phyloP scores from a whole-genome alignment of 92 coral and sea anemone genomes.

The Phymanthus crucifer region DNA sequence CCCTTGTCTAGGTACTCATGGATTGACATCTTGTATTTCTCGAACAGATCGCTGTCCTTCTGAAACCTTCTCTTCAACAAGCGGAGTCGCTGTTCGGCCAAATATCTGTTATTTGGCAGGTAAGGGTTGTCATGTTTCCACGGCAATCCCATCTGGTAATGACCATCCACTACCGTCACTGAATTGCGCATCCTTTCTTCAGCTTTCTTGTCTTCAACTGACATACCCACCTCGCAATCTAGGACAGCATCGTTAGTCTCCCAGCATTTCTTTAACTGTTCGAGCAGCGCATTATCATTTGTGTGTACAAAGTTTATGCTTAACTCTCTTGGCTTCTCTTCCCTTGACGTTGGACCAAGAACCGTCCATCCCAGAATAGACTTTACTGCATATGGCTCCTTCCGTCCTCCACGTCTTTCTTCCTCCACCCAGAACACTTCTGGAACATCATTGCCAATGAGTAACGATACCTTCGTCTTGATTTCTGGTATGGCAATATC shows the following conservation, averaged over 20 bases:
- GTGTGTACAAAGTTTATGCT: too few relatives aligned
- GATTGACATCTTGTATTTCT: slow-evolving; percentile 9
- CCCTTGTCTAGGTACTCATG: slow-evolving; percentile 28
- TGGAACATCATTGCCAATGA: slow-evolving; percentile 41
- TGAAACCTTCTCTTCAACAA: slow-evolving; percentile 7
- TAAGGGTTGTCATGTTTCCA: slow-evolving; percentile 13
- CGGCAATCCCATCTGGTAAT: slow-evolving; percentile 34
- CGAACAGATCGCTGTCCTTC: not conserved
- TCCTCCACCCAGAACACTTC: slow-evolving; percentile 52
- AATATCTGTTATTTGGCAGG: slow-evolving; percentile 9
- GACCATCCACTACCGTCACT: slow-evolving; percentile 10
- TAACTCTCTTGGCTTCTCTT: too few relatives aligned
- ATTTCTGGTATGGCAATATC: slow-evolving; percentile 29
- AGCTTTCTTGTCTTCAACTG: slow-evolving; percentile 48
- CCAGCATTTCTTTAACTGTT: slow-evolving; percentile 35
- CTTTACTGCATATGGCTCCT: slow-evolving; percentile 44
- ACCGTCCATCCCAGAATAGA: slow-evolving; percentile 50
- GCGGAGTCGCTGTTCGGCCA: slow-evolving; percentile 8
- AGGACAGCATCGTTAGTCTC: slow-evolving; percentile 20
- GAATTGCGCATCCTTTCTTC: slow-evolving; percentile 22
- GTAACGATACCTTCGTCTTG: slow-evolving; percentile 22
- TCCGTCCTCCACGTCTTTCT: slow-evolving; percentile 40
- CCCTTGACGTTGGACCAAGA: slow-evolving; percentile 42
- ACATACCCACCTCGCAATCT: slow-evolving; percentile 29
- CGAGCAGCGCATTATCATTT: slow-evolving; percentile 11